Evolutionary conservation across 2,797 vertebrate species (phyloP).

Genomic region (Acanthopagrus latus): DNA sequence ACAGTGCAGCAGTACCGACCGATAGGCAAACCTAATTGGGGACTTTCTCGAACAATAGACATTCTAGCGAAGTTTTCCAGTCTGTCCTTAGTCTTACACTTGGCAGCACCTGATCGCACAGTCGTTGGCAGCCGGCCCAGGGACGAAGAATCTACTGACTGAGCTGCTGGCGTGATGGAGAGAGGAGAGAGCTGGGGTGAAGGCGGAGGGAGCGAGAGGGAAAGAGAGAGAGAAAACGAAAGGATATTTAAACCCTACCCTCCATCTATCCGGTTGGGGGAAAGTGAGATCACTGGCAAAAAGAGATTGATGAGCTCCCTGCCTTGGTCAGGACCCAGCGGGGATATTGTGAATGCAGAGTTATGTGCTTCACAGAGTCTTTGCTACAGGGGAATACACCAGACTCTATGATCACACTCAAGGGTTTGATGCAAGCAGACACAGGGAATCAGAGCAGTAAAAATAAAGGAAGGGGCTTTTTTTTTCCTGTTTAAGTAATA

Average conservation of each 20-base stretch:
- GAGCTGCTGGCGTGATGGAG: slow-evolving; percentile 60
- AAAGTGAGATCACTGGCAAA: slow-evolving; percentile 62
- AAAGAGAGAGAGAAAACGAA: slow-evolving; percentile 4
- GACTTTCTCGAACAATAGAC: slow-evolving; percentile 39
- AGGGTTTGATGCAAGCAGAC: slow-evolving; percentile 51
- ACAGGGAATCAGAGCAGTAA: slow-evolving; percentile 30
- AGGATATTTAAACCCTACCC: slow-evolving; percentile 62
- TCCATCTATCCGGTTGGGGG: slow-evolving; percentile 46
- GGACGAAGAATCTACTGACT: slow-evolving; percentile 54
- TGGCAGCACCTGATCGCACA: slow-evolving; percentile 54
- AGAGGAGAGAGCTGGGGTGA: slow-evolving; percentile 35
- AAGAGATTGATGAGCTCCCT: slow-evolving; percentile 61
- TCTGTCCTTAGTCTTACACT: slow-evolving; percentile 27
- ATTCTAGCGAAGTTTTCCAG: slow-evolving; percentile 26
- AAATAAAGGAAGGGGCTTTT: slow-evolving; percentile 26
- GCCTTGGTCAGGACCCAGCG: slow-evolving; percentile 44
- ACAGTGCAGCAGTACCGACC: slow-evolving; percentile 19
- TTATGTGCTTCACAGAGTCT: slow-evolving; percentile 60
- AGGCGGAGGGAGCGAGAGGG: neutral
- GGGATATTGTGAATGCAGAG: slow-evolving; percentile 61
- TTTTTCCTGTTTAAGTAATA: slow-evolving; percentile 39
- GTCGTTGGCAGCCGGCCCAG: slow-evolving; percentile 53
- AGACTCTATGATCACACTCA: slow-evolving; percentile 51
- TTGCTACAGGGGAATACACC: slow-evolving; percentile 40
- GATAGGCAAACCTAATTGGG: slow-evolving; percentile 28